Conservation (phyloP, 2,113 vertebrate genomes). For the Sialia sialis region DNA sequence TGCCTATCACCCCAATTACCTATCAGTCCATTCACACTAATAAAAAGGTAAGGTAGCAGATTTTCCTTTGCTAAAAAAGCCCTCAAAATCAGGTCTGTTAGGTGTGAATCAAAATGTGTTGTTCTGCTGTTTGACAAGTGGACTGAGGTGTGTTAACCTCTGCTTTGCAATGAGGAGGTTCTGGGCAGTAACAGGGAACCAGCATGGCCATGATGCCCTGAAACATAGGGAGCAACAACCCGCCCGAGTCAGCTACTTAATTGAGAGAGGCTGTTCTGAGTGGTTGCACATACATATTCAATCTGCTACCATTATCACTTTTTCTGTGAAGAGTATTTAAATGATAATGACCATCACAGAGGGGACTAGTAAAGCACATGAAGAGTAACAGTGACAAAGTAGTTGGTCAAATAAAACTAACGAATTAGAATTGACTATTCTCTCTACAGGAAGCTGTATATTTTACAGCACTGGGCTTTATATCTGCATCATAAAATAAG, state of each 20-base stretch:
- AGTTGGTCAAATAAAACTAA: background rate
- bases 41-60: background rate
- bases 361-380: background rate
- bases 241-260: background rate
- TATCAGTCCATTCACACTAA: background rate
- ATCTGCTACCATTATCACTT: background rate
- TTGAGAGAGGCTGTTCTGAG: background rate
- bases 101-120: background rate
- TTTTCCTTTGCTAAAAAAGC: background rate
- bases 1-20: background rate
- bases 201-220: background rate
- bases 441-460: background rate
- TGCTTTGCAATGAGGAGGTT: background rate
- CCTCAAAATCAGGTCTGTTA: background rate
- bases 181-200: background rate
- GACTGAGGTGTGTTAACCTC: background rate
- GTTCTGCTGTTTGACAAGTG: background rate
- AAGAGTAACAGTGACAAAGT: background rate
- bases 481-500: background rate
- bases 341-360: background rate
- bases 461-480: background rate
- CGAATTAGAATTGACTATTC: background rate
- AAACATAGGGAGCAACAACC: accelerated
- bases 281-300: background rate
- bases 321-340: background rate